Percentiles rank a stretch among this genome's conserved stretches.
phyloP scores from a whole-genome alignment of 2,888 invertebrate genomes.

The Ellobium chinense region DNA sequence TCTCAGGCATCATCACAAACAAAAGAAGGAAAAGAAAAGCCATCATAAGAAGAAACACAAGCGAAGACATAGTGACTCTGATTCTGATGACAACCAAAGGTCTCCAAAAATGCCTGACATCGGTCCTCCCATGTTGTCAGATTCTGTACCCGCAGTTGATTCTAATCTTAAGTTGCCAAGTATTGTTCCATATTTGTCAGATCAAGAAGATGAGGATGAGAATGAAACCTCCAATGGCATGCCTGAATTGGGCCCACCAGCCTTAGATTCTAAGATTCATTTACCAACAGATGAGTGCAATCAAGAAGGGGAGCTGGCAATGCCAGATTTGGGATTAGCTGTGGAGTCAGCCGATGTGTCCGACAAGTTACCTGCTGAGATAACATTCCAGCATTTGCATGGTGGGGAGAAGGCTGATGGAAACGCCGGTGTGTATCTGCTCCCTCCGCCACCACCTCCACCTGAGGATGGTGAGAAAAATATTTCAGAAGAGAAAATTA shows the following conservation, averaged over 20 bases:
- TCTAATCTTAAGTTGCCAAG: slow-evolving; percentile 14
- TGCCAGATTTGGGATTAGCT: not conserved
- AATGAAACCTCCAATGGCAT: not conserved
- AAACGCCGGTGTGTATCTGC: not conserved
- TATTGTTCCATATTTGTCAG: slow-evolving; percentile 38
- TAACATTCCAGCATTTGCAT: not conserved
- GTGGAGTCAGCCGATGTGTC: not conserved
- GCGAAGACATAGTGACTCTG: not conserved
- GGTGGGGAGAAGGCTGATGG: no score
- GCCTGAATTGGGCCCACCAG: not conserved
- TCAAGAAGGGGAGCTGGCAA: not conserved
- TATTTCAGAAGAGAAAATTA: no score
- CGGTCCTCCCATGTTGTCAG: not conserved
- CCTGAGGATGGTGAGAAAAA: not conserved
- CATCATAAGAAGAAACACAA: slow-evolving; percentile 47
- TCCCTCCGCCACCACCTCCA: slow-evolving; percentile 13
- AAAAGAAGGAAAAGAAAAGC: slow-evolving; percentile 38
- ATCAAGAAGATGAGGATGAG: slow-evolving; percentile 29
- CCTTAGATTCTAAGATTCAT: not conserved
- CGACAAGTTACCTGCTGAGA: not conserved
- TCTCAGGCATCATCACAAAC: slow-evolving; percentile 17
- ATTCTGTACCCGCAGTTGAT: not conserved
- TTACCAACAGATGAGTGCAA: not conserved
- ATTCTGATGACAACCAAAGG: slow-evolving; percentile 8
- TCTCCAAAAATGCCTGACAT: not conserved